Evolutionary conservation across 2,113 vertebrate genomes (phyloP).

Genomic region (Scolopax mira): DNA sequence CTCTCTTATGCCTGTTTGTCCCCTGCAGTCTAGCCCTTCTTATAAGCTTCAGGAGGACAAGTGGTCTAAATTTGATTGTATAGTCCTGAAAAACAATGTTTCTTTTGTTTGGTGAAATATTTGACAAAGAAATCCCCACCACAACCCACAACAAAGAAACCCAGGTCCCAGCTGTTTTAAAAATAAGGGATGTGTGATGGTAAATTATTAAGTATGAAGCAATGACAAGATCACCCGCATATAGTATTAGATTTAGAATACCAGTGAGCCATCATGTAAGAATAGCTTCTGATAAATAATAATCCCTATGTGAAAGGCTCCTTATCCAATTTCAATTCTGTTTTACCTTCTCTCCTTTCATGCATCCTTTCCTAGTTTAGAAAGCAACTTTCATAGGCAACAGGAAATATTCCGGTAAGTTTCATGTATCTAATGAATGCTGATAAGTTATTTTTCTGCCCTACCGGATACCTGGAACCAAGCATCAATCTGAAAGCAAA

Average conservation of each 20-base stretch:
- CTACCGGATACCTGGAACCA: slow-evolving; percentile 54
- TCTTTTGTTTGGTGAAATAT: not conserved
- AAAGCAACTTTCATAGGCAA: slow-evolving; percentile 31
- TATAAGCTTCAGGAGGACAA: not conserved
- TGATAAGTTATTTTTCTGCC: slow-evolving; percentile 62
- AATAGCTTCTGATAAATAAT: slow-evolving; percentile 57
- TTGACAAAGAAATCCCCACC: not conserved
- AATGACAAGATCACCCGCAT: not conserved
- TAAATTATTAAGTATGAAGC: not conserved
- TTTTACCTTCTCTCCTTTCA: slow-evolving; percentile 46
- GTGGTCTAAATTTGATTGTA: not conserved
- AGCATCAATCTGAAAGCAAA: slow-evolving; percentile 34
- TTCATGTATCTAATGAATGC: slow-evolving; percentile 56
- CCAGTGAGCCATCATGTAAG: slow-evolving; percentile 17
- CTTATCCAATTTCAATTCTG: slow-evolving; percentile 22
- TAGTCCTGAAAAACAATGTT: not conserved
- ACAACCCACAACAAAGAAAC: not conserved
- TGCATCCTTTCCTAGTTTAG: slow-evolving; percentile 1
- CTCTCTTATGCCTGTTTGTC: not conserved
- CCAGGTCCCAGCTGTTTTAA: not conserved
- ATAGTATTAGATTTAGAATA: not conserved
- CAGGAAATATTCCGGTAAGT: slow-evolving; percentile 40
- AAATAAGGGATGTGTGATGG: not conserved
- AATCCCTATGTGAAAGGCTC: slow-evolving; percentile 6
- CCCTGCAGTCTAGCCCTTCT: not conserved